These are phyloP conservation scores for Eclectus roratus DNA, from an alignment of 2,113 vertebrate species.

Conservation along the genomic window DNA sequence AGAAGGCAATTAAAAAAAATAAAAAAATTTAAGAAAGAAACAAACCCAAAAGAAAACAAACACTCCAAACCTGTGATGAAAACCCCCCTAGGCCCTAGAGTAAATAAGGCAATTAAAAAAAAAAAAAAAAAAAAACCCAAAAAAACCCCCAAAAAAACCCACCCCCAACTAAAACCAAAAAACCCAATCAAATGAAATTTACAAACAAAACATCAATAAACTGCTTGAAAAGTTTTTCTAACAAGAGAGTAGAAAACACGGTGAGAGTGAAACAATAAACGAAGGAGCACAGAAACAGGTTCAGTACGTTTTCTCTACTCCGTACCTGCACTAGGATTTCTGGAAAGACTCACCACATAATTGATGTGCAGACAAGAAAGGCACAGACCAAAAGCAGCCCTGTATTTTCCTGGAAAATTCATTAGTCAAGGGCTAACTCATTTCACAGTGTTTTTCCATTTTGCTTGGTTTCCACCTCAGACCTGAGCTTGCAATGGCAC, in stretches of 20 bases:
- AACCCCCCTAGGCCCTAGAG: background rate
- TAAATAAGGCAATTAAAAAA: background rate
- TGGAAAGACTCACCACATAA: background rate
- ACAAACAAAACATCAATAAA: background rate
- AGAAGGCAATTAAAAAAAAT: background rate
- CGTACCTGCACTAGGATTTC: background rate
- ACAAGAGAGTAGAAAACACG: background rate
- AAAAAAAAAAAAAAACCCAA: too few relatives aligned
- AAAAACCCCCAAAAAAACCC: too few relatives aligned
- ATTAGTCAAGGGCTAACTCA: background rate
- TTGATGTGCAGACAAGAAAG: background rate
- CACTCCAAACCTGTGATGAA: background rate
- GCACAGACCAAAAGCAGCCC: background rate
- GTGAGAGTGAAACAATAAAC: background rate
- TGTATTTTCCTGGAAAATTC: background rate
- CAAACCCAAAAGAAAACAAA: background rate
- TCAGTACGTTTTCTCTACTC: background rate
- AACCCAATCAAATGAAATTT: background rate
- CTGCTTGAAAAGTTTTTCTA: background rate
- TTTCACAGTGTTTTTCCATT: background rate
- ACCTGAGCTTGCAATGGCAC: background rate
- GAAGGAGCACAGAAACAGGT: background rate
- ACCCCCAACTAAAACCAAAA: background rate
- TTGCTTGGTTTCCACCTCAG: background rate
- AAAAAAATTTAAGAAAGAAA: background rate